Evolutionary conservation across 2,113 vertebrate genomes (phyloP), one percentile per base, ranked within the genome.

Genomic region (Phrynocephalus versicolor): DNA sequence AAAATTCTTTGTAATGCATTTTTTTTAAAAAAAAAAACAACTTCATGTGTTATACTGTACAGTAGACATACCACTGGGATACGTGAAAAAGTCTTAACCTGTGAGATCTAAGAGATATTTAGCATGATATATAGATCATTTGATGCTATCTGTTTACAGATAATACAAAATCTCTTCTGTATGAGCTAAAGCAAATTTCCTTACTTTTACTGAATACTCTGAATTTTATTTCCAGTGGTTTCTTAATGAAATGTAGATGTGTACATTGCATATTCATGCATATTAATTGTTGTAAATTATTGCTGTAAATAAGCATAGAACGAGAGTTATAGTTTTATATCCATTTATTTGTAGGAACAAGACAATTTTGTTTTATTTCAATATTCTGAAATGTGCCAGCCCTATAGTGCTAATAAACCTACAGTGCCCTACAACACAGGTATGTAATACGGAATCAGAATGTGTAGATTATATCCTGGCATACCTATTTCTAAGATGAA

Each of bases 341-440:
- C 51, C 27, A 45, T 85, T 94, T 93, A 76, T 89, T 90, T 87
- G n/a, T 89, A 99, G 98, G 97, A 98, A 99, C 96, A 99, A 98
- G 97, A 95, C 96, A 87, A 94, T 97, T 97, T 97, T 99, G 93
- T 98, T 99, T 96, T 98, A 99, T 94, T 98, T 99, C 93, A 99
- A 99, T 95, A 96, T 98, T 91, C 94, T 99, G 87, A 97, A 96
- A 94, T 99, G 98, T 97, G 96, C 97, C 92, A 98, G 92, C 93
- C 97, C 98, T 16, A 82, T 96, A 12, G 96, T 98, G 92, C 94
- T 99, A 93, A 95, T 98, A 92, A 98, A 97, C 94, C 97, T 99
- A 65, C 98, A 98, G 96, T 99, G 98, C 95, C 98, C 98, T 91
- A 99, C 98, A 85, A 98, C 96, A 93, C 98, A 99, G 97, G 98